These are phyloP conservation scores for Uropetala carovei DNA, from an alignment of 2,888 invertebrate genomes.

Conservation along the genomic window DNA sequence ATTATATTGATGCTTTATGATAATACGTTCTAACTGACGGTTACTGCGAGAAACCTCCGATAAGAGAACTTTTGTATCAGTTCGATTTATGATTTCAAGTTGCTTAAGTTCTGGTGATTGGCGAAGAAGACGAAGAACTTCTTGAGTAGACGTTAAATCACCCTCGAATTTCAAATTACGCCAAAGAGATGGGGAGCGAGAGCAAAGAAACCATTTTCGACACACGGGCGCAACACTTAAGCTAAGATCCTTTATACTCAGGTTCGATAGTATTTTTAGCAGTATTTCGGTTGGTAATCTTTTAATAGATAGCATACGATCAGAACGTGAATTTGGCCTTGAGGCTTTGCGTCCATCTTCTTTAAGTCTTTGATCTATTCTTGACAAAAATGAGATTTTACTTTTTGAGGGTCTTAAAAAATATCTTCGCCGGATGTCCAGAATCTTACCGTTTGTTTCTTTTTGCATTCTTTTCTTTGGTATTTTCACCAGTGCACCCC, in stretches of 20 bases:
- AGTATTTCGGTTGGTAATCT: slow-evolving; percentile 24
- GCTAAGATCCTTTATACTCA: not conserved
- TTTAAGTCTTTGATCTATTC: not conserved
- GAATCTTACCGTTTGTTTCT: too few species aligned
- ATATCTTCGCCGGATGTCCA: not conserved
- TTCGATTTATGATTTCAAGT: slow-evolving; percentile 22
- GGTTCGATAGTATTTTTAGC: slow-evolving; percentile 8
- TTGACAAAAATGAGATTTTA: not conserved
- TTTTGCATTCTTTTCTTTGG: not conserved
- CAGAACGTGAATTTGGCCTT: not conserved
- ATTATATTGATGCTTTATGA: not conserved
- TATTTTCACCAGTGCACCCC: not conserved
- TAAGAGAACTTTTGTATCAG: slow-evolving; percentile 32
- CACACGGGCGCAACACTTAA: slow-evolving; percentile 5
- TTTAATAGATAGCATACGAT: not conserved
- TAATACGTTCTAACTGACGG: not conserved
- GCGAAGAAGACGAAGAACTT: slow-evolving; percentile 34
- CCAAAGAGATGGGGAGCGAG: slow-evolving; percentile 29
- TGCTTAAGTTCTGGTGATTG: not conserved
- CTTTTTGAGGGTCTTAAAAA: not conserved
- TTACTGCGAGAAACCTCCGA: slow-evolving; percentile 30
- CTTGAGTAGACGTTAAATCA: not conserved
- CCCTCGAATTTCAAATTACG: slow-evolving; percentile 36
- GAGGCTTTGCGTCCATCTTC: not conserved
- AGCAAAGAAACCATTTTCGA: slow-evolving; percentile 41